phyloP scores from a whole-genome alignment of 2,888 invertebrate species.

The Pteria penguin region DNA sequence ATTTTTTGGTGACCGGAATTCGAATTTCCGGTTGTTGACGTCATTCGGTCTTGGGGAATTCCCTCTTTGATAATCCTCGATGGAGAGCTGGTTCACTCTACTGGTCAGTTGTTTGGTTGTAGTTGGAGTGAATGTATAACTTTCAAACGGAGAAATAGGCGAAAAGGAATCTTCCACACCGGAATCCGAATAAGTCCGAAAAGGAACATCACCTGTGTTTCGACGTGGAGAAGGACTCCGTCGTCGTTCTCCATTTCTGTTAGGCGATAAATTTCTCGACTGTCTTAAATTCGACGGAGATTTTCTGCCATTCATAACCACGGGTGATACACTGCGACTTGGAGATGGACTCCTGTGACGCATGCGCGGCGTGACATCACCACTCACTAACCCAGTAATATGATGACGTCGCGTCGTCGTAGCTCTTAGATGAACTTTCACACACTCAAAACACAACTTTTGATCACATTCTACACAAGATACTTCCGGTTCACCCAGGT shows the following conservation, averaged over 20 bases:
- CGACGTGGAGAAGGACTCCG: background rate
- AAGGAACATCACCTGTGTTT: constrained; percentile 13
- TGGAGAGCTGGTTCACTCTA: constrained; percentile 5
- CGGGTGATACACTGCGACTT: constrained; percentile 13
- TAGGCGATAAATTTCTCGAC: constrained; percentile 9
- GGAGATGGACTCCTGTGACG: background rate
- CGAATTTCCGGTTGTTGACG: constrained; percentile 26
- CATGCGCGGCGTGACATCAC: constrained; percentile 6
- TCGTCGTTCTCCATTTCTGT: background rate
- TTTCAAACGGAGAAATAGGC: constrained; percentile 32
- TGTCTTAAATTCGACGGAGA: constrained; percentile 9
- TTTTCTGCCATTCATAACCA: constrained; percentile 7
- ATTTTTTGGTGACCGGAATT: constrained; percentile 21
- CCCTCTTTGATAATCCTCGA: constrained; percentile 38
- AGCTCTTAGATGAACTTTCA: constrained; percentile 28
- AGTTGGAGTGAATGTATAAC: constrained; percentile 17
- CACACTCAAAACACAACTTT: constrained; percentile 44
- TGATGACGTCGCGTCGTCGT: constrained; percentile 37
- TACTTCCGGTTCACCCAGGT: constrained; percentile 32
- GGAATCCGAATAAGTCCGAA: constrained; percentile 7
- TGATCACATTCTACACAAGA: constrained; percentile 40
- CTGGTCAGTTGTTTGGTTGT: constrained; percentile 17
- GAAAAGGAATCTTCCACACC: constrained; percentile 24
- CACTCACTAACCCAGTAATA: constrained; percentile 31
- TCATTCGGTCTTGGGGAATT: constrained; percentile 38